phyloP scores from a whole-genome alignment of 2,888 invertebrate genomes.

The Lamellibrachia columna region DNA sequence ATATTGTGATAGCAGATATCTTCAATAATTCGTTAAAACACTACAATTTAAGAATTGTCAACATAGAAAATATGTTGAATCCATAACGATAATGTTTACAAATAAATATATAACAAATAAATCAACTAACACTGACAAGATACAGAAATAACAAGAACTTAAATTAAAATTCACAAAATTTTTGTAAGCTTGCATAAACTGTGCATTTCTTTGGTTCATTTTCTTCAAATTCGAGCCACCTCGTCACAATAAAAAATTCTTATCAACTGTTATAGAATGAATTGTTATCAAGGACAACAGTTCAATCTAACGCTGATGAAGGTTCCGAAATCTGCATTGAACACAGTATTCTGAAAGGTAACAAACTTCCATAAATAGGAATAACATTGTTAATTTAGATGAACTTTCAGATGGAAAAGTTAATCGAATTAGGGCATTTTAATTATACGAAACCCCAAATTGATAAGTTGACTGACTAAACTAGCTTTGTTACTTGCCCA shows the following conservation, averaged over 20 bases:
- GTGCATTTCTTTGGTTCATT: neutral
- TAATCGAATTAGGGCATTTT: too few relatives aligned
- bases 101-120: neutral
- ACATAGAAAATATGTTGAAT: neutral
- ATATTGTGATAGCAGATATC: neutral
- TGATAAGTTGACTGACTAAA: too few relatives aligned
- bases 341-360: too few relatives aligned
- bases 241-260: neutral
- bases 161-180: neutral
- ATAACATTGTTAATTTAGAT: too few relatives aligned
- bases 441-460: too few relatives aligned
- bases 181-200: neutral
- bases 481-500: neutral
- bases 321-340: neutral
- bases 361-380: too few relatives aligned
- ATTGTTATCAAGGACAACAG: neutral
- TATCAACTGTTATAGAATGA: neutral
- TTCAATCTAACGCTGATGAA: neutral
- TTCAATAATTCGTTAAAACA: neutral
- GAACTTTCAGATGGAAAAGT: too few relatives aligned
- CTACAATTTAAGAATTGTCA: neutral
- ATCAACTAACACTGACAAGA: neutral
- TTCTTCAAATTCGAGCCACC: neutral
- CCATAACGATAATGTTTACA: neutral
- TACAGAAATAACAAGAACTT: neutral